Percentiles rank a stretch among this genome's conserved stretches.
Evolutionary conservation across 1,140 invertebrate genomes (phyloP).

Genomic region (Pseudobourletiella spinata): DNA sequence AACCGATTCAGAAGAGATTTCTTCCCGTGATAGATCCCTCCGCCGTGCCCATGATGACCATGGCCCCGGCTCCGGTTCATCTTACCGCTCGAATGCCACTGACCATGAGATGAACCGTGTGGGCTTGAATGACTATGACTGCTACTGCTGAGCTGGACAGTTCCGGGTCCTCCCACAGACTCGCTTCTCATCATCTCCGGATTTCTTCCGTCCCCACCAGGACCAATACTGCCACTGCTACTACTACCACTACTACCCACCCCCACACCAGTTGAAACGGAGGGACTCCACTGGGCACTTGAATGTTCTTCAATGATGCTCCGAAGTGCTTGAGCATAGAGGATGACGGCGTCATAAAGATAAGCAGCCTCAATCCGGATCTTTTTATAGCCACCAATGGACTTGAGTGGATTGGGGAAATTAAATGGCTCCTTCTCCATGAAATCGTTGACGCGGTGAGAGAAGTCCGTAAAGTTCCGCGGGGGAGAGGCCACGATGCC

Average conservation of each 20-base stretch:
- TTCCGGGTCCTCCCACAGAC: neutral
- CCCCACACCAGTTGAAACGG: too few species aligned
- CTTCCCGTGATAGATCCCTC: neutral
- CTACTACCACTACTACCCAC: neutral
- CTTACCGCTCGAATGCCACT: neutral
- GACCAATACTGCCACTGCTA: neutral
- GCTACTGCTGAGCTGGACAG: neutral
- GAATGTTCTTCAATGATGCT: conserved; percentile 50
- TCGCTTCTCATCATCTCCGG: neutral
- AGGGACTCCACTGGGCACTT: neutral
- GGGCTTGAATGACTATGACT: neutral
- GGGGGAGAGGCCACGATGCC: conserved; percentile 46
- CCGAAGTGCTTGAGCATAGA: conserved; percentile 67
- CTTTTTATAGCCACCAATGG: conserved; percentile 59
- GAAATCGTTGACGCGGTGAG: conserved; percentile 57
- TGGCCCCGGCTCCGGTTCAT: neutral
- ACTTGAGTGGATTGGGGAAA: conserved; percentile 65
- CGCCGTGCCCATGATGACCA: neutral
- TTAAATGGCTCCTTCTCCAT: conserved; percentile 73
- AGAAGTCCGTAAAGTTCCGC: conserved; percentile 61
- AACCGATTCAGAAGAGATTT: neutral
- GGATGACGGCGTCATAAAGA: conserved; percentile 79
- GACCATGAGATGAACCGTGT: neutral
- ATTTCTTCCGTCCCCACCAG: neutral
- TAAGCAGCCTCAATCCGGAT: conserved; percentile 76